phyloP scores from a whole-genome alignment of 2,113 vertebrate genomes.

The Electrona antarctica region DNA sequence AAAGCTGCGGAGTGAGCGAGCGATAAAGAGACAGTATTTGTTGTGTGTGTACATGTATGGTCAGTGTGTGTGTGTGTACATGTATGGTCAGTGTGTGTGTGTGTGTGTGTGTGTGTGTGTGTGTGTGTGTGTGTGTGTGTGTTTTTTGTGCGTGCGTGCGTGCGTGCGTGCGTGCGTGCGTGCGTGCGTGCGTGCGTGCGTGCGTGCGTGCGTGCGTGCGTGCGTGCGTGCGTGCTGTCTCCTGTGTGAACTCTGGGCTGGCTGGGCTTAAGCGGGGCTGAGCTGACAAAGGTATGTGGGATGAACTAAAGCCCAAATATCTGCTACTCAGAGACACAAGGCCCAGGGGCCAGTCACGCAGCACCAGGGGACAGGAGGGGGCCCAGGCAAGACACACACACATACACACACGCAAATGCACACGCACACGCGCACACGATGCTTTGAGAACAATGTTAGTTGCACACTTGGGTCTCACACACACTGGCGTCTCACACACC shows the following conservation, averaged over 20 bases:
- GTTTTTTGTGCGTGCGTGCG: not conserved
- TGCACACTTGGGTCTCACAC: too few relatives aligned
- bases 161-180: conserved; percentile 12
- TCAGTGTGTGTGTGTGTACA: too few relatives aligned
- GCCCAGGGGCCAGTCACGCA: conserved; percentile 17
- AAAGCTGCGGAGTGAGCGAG: too few relatives aligned
- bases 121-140: not conserved
- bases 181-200: not conserved
- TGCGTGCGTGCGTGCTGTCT: conserved; percentile 42
- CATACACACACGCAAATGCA: conserved; percentile 37
- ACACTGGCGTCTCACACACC: too few relatives aligned
- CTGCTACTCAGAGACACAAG: conserved; percentile 26
- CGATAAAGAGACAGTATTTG: not conserved
- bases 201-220: not conserved
- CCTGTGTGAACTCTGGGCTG: conserved; percentile 60
- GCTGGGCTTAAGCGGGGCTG: conserved; percentile 51
- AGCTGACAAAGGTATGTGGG: conserved; percentile 67
- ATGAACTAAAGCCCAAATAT: conserved; percentile 66
- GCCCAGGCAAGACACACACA: conserved; percentile 3
- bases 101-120: conserved; percentile 16
- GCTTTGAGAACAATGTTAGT: too few relatives aligned
- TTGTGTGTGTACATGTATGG: not conserved
- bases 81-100: not conserved
- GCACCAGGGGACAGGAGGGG: conserved; percentile 14
- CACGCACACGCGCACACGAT: conserved; percentile 42